Evolutionary conservation across 1,140 invertebrate species (phyloP), one percentile per base, ranked within the genome.

Genomic region (Achroia grisella): DNA sequence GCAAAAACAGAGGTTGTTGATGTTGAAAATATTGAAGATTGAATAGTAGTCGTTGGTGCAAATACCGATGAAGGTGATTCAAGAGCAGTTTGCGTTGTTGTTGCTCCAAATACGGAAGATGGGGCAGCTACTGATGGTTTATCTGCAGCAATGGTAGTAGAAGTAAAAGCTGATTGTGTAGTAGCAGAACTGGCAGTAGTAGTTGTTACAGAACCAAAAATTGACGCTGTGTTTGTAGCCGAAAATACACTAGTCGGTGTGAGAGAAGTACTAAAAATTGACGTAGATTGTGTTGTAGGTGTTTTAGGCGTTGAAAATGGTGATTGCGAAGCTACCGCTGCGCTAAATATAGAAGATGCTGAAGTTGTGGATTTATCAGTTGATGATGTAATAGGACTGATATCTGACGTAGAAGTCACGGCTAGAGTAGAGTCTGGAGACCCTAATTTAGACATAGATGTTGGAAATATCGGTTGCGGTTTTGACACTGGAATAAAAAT

Each of bases 331-430:
- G 57, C 51, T 1, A 56, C 59, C 0, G 70, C 59, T 17, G 67
- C 48, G 4, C 62, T 62, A 31, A 79, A 79, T 50, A 76, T 56
- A 39, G 64, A 68, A 0, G 62, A 58, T 0, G 68, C 46, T 2
- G 65, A 35, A 4, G 37, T 11, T 29, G 58, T 39, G 17, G 37
- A 29, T 32, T 27, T 23, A 23, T 31, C 37, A 15, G 47, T 27
- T 33, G 32, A 9, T 13, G 48, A 43, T 29, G 33, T 14, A 13
- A 46, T 43, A 37, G 35, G 10, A 29, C 14, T 42, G 6, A 23
- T 15, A 31, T 37, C 28, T 12, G 46, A 44, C 33, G 49, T 32
- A 4, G 55, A 13, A 11, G 48, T 10, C 8, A 44, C 37, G 10
- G 39, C 12, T 31, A 42, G 33, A 37, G 44, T 30, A 12, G 47